Evolutionary conservation across 2,888 invertebrate genomes (phyloP).

Genomic region (Meandrusa payeni): DNA sequence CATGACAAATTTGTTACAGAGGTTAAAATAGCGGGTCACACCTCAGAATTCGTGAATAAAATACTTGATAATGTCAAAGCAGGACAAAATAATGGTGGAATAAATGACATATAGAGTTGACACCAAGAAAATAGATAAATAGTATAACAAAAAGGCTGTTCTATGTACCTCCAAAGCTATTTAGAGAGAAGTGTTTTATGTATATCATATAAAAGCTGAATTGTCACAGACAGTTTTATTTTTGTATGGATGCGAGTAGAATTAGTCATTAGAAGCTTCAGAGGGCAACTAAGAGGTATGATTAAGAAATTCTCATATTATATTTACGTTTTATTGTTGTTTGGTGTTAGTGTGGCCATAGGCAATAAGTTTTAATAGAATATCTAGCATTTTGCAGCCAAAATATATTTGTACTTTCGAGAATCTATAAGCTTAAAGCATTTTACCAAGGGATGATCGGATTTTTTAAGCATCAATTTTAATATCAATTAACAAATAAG

Average conservation of each 20-base stretch:
- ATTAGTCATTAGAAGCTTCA: constrained; percentile 67
- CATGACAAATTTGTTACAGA: constrained; percentile 81
- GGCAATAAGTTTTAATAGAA: constrained; percentile 16
- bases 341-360: constrained; percentile 38
- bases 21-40: constrained; percentile 92
- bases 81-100: constrained; percentile 88
- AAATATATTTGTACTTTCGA: constrained; percentile 3
- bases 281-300: constrained; percentile 60
- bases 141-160: constrained; percentile 77
- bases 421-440: constrained; percentile 19
- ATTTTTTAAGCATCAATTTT: no score
- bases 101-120: constrained; percentile 84
- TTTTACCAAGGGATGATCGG: constrained; percentile 7
- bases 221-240: constrained; percentile 75
- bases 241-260: constrained; percentile 60
- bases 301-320: constrained; percentile 35
- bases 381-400: constrained; percentile 6
- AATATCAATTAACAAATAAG: no score
- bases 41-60: constrained; percentile 96
- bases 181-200: constrained; percentile 59
- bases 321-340: constrained; percentile 41
- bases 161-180: constrained; percentile 80
- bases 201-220: constrained; percentile 60
- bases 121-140: constrained; percentile 43
- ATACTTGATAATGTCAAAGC: constrained; percentile 92